Evolutionary conservation across 2,797 vertebrate genomes (phyloP), one percentile per base, ranked within the genome.

Genomic region (Hyperoplus immaculatus): DNA sequence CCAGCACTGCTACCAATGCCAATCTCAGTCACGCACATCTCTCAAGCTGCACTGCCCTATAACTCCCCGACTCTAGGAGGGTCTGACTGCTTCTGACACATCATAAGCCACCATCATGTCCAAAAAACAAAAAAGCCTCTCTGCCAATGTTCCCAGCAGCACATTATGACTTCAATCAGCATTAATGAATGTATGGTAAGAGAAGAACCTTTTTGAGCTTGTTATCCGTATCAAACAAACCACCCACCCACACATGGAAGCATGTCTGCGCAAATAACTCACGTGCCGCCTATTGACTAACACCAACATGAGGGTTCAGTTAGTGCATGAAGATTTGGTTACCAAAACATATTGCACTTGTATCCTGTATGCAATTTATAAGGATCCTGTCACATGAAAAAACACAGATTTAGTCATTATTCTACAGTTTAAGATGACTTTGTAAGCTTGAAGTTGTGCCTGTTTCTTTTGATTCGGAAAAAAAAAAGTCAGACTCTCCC

Each of bases 1-100:
- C 58, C 61, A 74, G 72, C 78, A 73, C 60, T 58, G 69, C 57
- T 75, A 58, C 47, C 70, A 55, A 81, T 86, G 91, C 92, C 93
- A 92, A 78, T 72, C 86, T 80, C 81, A 88, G 91, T 93, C 93
- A 93, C 89, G 90, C 92, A 90, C 83, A 88, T 77, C 80, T 78
- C 82, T 70, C 63, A 41, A 81, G 64, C 71, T 64, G 56, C 56
- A 41, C 69, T 71, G 57, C 82, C 42, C 29, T 54, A 29, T 29
- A 38, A 59, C 56, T 60, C 53, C 5, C 16, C 56, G 43, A 69
- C 62, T n/a, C 55, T 65, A 45, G 12, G 64, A 62, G 65, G 65
- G 42, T 65, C 69, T 78, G 73, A 84, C 81, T 84, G 80, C 75
- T 86, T 83, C 80, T 85, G 82, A 88, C 83, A 88, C 80, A 80